Evolutionary conservation across 2,113 vertebrate species (phyloP), one percentile per base, ranked within the genome.

Genomic region (Columba janthina): DNA sequence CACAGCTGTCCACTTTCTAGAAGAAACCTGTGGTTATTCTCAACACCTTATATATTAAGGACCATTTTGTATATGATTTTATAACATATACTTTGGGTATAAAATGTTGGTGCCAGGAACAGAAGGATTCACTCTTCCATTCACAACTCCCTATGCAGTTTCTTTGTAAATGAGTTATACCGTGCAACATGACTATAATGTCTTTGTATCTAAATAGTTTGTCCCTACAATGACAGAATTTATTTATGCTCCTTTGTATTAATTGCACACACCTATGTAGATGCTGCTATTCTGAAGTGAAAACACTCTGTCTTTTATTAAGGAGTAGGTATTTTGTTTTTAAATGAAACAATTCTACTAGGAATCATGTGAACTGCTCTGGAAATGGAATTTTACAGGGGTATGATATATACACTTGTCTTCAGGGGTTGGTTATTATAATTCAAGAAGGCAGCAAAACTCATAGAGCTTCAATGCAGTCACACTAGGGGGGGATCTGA

Each of bases 31-130:
- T 32, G 61, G 42, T 69, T 86, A 75, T 78, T 86, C 29, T 92
- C 76, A 94, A 91, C 60, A 38, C 50, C 61, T 92, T 81, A 50
- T 88, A 61, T 91, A 50, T 81, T 89, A 79, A 81, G 85, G 28
- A 78, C 28, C 25, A 46, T 69, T 88, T 89, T 78, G 15, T 69
- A 12, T 86, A 75, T 54, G 50, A 44, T 72, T 78, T 89, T 92
- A 60, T 75, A 86, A 50, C 18, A 34, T 88, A 18, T 78, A 54
- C n/a, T 58, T 48, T 42, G 24, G 8, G 3, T 69, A 57, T 48
- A 62, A 86, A 90, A 90, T 67, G 54, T 15, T 66, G n/a, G 51
- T 88, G 42, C 65, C 61, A 74, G 79, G 53, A 86, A 80, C 34
- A 66, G 54, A 70, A 56, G 34, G 16, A 34, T 90, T 83, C 88